A percentile compares a stretch with the other conserved stretches of the same genome.
Evolutionary conservation across 2,113 vertebrate species (phyloP).

Genomic region (Tringa solitaria): DNA sequence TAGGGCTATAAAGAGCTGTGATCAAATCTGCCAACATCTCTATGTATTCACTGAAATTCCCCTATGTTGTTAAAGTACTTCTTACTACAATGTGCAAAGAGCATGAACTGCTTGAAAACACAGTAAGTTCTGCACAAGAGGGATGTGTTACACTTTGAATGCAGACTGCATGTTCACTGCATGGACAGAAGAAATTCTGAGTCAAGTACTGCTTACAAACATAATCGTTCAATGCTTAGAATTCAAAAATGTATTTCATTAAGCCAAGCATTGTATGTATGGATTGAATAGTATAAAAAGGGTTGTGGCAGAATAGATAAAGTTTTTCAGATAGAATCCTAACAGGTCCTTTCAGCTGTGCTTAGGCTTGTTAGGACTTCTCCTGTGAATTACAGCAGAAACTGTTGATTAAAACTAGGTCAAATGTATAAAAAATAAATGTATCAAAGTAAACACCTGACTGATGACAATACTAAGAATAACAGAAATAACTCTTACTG

Average conservation of each 20-base stretch:
- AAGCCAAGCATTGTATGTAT: background rate
- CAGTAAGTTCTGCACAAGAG: background rate
- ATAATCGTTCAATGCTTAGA: background rate
- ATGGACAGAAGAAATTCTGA: background rate
- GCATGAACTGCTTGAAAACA: background rate
- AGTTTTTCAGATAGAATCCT: conserved; percentile 22
- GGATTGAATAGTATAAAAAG: background rate
- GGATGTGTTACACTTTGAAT: background rate
- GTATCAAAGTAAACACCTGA: background rate
- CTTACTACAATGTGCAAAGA: background rate
- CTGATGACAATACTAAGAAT: conserved; percentile 6
- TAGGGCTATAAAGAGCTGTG: background rate
- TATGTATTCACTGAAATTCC: background rate
- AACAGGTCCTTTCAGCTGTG: conserved; percentile 2
- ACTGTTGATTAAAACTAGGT: conserved; percentile 61
- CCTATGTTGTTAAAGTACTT: background rate
- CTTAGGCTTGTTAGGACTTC: conserved; percentile 17
- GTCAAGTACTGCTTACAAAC: background rate
- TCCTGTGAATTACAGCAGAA: conserved; percentile 47
- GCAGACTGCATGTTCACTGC: background rate
- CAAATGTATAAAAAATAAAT: conserved; percentile 57
- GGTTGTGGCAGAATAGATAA: background rate
- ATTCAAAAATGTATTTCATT: background rate
- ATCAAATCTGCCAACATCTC: background rate
- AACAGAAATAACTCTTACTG: background rate